Base-by-base conservation (phyloP, 2,113 vertebrate genomes). In the Furnarius figulus region DNA sequence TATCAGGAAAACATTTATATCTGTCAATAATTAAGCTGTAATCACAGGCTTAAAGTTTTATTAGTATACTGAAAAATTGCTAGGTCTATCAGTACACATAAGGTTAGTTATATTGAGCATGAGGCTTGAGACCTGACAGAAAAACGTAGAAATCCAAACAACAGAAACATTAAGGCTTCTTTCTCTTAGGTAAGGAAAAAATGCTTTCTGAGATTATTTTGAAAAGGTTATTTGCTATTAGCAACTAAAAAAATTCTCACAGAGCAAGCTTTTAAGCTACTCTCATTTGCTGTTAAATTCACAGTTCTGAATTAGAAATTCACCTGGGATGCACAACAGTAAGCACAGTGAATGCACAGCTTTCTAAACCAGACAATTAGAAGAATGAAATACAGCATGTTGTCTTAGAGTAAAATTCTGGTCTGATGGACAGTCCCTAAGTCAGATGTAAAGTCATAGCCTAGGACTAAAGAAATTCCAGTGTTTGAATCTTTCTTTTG, bases 21-120 rank as follows among this genome's bases (percentile, higher is more conserved):
- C 28, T 93, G 81, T 40, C 66, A 89, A 82, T 94, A 91, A 95
- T 89, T 95, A 94, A 61, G 25, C 25, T 62, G 37, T 6, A 87
- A 89, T 75, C 67, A 72, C 12, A 73, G 62, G 28, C 31, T 53
- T 61, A 56, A 79, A 95, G 40, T 40, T 83, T 68, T 83, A 72
- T 67, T 73, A 76, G 30, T 80, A 83, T 47, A 95, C 4, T 70
- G 62, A 80, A 92, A 94, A 95, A 53, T 61, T 53, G 15, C 78
- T 91, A 78, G 14, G 19, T 61, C 90, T 86, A 68, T 55, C 46
- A 70, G 37, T 62, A 93, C 94, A 75, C 61, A 70, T 78, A 91
- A 84, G 9, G 65, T 74, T 77, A 92, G 21, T 72, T 63, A 67
- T 10, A 19, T 20, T 68, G 77, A 89, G 30, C 14, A 58, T 44